Conservation (phyloP, 2,113 vertebrate species). For the Nasalis larvatus region DNA sequence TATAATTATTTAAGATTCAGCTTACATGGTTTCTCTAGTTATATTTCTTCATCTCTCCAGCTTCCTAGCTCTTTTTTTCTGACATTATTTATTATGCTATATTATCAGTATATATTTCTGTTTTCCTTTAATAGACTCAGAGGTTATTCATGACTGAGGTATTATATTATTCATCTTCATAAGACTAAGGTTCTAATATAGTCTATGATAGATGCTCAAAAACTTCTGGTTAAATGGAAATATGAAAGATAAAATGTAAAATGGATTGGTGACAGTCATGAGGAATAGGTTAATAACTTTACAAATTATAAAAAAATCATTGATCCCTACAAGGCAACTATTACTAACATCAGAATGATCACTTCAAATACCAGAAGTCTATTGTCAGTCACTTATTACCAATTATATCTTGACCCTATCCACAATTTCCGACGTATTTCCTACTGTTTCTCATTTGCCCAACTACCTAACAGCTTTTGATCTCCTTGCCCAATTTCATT, state of each 20-base stretch:
- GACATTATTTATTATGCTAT: neutral
- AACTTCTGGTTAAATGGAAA: neutral
- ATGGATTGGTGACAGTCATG: neutral
- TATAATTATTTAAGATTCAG: neutral
- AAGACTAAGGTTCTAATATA: neutral
- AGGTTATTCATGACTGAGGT: neutral
- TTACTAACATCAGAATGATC: neutral
- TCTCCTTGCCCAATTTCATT: neutral
- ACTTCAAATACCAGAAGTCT: neutral
- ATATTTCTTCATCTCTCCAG: neutral
- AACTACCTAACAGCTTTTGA: neutral
- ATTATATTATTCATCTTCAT: neutral
- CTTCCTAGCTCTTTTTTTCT: neutral
- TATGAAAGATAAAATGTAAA: neutral
- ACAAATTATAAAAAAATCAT: neutral
- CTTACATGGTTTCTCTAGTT: neutral
- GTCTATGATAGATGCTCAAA: neutral
- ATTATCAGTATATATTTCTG: neutral
- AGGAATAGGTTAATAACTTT: neutral
- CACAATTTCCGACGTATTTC: neutral
- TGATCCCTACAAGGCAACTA: neutral
- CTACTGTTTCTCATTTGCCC: neutral
- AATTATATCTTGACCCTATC: neutral
- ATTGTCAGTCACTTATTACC: neutral
- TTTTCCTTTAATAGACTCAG: neutral